phyloP scores from a whole-genome alignment of 2,888 invertebrate species.

The Cheilosia urbana region DNA sequence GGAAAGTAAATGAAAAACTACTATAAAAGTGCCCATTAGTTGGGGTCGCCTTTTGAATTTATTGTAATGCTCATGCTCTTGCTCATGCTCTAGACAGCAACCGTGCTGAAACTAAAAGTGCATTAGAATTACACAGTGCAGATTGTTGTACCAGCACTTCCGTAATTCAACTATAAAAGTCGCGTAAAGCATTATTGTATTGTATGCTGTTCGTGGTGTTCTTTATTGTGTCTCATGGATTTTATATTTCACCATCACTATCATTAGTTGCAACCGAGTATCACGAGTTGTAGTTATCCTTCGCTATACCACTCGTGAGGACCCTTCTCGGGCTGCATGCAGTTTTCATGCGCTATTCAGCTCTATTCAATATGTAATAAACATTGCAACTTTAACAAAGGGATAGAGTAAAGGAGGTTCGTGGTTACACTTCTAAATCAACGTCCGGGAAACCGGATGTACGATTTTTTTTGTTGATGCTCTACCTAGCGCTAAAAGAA shows the following conservation, averaged over 20 bases:
- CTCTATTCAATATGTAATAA: slow-evolving; percentile 4
- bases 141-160: slow-evolving; percentile 5
- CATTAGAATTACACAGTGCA: slow-evolving; percentile 4
- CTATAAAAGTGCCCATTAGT: slow-evolving; percentile 5
- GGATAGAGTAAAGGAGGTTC: slow-evolving; percentile 1
- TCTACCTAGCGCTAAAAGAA: too few relatives aligned
- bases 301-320: background rate
- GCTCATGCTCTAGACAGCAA: background rate
- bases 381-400: background rate
- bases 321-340: background rate
- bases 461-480: background rate
- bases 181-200: background rate
- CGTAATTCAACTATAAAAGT: slow-evolving; percentile 9
- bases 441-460: background rate
- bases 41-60: background rate
- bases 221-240: slow-evolving; percentile 35
- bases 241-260: slow-evolving; percentile 26
- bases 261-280: slow-evolving; percentile 25
- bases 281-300: background rate
- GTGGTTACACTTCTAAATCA: slow-evolving; percentile 10
- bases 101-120: slow-evolving; percentile 5
- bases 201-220: background rate
- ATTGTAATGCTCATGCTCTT: background rate
- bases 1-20: background rate
- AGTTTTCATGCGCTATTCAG: background rate